Conservation (phyloP, 2,888 invertebrate genomes). For the Calephelis perditalis region DNA sequence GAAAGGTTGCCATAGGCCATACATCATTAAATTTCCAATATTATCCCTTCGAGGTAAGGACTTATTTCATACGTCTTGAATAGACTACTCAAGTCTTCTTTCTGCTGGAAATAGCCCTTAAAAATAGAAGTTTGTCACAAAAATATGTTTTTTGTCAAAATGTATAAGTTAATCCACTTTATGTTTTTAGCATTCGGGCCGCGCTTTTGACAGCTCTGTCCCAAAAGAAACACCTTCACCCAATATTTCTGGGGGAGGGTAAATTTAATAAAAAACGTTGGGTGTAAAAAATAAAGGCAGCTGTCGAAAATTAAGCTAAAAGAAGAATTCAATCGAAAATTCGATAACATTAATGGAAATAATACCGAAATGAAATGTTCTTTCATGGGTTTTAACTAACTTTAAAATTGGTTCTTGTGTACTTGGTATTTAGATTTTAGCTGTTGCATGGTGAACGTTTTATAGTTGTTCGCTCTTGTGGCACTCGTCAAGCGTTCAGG, state of each 20-base stretch:
- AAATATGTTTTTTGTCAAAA: no score
- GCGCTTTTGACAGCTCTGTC: neutral
- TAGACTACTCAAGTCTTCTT: no score
- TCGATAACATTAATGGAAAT: constrained; percentile 3
- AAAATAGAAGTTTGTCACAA: no score
- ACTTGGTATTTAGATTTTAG: neutral
- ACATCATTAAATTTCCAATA: no score
- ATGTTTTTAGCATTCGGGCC: neutral
- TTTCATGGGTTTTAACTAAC: neutral
- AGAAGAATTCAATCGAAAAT: constrained; percentile 13
- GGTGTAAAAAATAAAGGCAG: constrained; percentile 22
- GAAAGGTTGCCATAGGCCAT: no score
- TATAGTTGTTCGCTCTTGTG: no score
- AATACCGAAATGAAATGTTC: neutral
- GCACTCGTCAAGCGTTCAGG: no score
- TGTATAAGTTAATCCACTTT: neutral
- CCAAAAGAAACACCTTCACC: neutral
- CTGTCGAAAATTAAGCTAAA: constrained; percentile 24
- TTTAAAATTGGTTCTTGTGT: neutral
- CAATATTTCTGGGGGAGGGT: constrained; percentile 14
- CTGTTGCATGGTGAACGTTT: neutral
- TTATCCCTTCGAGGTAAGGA: no score
- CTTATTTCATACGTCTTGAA: no score
- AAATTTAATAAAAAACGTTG: constrained; percentile 25
- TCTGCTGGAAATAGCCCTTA: no score